A percentile compares a stretch with the other conserved stretches of the same genome.
phyloP scores from a whole-genome alignment of 2,888 invertebrate genomes.

The Caenorhabditis imperialis region DNA sequence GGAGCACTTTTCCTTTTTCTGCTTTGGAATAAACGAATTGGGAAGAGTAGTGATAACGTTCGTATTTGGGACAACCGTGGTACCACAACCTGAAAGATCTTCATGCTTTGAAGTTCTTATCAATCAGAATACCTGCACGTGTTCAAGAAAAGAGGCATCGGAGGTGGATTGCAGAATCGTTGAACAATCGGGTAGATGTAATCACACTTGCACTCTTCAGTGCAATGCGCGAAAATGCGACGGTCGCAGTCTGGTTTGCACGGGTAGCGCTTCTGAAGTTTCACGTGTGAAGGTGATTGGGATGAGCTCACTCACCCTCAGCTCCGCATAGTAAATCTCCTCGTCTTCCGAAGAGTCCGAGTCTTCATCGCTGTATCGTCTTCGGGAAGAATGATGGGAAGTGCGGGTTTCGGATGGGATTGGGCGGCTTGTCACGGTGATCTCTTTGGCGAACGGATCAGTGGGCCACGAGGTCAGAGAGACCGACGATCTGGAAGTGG shows the following conservation, averaged over 20 bases:
- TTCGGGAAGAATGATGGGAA: conserved; percentile 1
- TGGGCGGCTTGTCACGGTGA: conserved; percentile 30
- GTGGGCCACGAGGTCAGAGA: conserved; percentile 59
- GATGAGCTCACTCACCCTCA: conserved; percentile 46
- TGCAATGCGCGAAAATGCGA: conserved; percentile 69
- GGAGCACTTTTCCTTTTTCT: conserved; percentile 72
- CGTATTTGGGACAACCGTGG: conserved; percentile 72
- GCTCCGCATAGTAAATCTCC: conserved; percentile 52
- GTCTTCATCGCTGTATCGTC: conserved; percentile 33
- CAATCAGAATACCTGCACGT: conserved; percentile 72
- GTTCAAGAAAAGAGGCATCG: conserved; percentile 72
- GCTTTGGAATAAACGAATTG: conserved; percentile 75
- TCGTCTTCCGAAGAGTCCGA: conserved; percentile 51
- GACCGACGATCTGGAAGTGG: conserved; percentile 18
- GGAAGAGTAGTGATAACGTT: conserved; percentile 71
- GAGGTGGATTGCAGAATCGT: conserved; percentile 74
- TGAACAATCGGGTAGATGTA: conserved; percentile 72
- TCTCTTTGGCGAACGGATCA: conserved; percentile 54
- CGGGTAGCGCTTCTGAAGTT: conserved; percentile 69
- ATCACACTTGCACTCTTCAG: conserved; percentile 73
- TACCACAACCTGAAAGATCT: conserved; percentile 70
- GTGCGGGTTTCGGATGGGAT: conserved; percentile 8
- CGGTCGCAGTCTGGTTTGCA: conserved; percentile 73
- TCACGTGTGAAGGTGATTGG: too few relatives aligned
- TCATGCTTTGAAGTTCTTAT: too few relatives aligned